phyloP scores from a whole-genome alignment of 1,140 invertebrate genomes.

The Plectrocnemia conspersa region DNA sequence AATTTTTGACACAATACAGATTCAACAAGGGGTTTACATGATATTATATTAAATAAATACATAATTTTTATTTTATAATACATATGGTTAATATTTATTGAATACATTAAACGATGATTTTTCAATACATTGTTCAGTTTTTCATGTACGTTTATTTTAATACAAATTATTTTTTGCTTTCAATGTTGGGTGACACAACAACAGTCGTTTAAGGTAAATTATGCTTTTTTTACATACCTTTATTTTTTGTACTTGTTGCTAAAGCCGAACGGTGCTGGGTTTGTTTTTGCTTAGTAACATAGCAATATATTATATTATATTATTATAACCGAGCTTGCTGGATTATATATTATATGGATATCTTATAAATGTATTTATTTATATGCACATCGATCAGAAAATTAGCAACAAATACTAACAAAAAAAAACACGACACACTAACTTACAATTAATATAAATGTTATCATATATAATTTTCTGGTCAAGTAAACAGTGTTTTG shows the following conservation, averaged over 20 bases:
- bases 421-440: too few relatives aligned
- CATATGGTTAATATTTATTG: conserved; percentile 8
- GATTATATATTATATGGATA: too few relatives aligned
- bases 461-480: too few relatives aligned
- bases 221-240: conserved; percentile 24
- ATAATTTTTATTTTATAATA: conserved; percentile 5
- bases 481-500: too few relatives aligned
- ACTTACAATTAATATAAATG: too few relatives aligned
- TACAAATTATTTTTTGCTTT: conserved; percentile 36
- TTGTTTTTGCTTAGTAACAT: conserved; percentile 25
- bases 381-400: too few relatives aligned
- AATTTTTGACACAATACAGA: not conserved
- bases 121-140: conserved; percentile 32
- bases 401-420: too few relatives aligned
- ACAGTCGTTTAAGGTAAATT: conserved; percentile 37
- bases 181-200: conserved; percentile 35
- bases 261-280: conserved; percentile 27
- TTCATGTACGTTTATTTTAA: too few relatives aligned
- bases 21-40: not conserved
- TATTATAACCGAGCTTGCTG: too few relatives aligned
- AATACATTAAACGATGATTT: too few relatives aligned
- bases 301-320: too few relatives aligned
- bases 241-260: conserved; percentile 28
- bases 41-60: conserved; percentile 1
- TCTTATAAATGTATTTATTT: too few relatives aligned